A percentile compares a stretch with the other conserved stretches of the same genome.
Conservation (phyloP, 2,113 vertebrate species). For the Chaetops frenatus region DNA sequence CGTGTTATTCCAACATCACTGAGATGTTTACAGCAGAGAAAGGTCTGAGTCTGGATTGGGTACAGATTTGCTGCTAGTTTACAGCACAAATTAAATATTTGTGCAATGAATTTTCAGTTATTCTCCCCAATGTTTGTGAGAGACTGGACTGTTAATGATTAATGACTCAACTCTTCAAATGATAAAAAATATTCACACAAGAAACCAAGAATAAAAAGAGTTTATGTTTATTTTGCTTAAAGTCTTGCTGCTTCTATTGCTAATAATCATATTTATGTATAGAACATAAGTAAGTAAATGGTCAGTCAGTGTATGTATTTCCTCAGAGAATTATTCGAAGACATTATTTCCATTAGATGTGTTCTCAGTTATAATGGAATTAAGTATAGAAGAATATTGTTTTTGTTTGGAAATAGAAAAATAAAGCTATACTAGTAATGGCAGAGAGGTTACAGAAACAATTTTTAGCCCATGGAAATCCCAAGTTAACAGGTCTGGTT, state of each 20-base stretch:
- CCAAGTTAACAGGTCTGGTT: background rate
- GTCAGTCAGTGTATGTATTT: background rate
- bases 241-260: background rate
- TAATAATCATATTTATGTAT: background rate
- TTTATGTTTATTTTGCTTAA: background rate
- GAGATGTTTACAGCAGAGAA: background rate
- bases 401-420: background rate
- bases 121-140: background rate
- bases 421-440: background rate
- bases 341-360: background rate
- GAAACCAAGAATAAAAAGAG: background rate
- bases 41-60: background rate
- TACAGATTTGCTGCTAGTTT: background rate
- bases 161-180: background rate
- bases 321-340: background rate
- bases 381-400: background rate
- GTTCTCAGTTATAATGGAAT: background rate
- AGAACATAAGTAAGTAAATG: background rate
- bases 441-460: background rate
- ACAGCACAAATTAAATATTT: background rate
- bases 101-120: background rate
- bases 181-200: background rate
- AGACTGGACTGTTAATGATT: background rate
- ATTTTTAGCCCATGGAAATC: background rate
- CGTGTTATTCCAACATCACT: background rate